Percentiles rank a stretch among this genome's conserved stretches.
Evolutionary conservation across 1,140 invertebrate genomes (phyloP).

Genomic region (Hesperophylax magnus): DNA sequence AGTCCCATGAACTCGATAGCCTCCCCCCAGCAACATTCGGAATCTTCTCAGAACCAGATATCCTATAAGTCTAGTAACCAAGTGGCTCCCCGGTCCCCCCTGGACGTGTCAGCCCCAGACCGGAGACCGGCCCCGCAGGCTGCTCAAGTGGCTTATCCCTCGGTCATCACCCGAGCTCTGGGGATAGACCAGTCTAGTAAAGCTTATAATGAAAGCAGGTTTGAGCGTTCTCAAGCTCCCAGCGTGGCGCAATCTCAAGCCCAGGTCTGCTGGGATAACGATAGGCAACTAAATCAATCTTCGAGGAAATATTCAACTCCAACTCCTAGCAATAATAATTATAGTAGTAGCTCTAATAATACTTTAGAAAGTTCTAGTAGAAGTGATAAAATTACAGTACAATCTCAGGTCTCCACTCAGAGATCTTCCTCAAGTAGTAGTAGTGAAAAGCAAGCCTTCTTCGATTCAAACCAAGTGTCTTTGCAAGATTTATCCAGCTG

Average conservation of each 20-base stretch:
- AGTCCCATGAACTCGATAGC: slow-evolving; percentile 82
- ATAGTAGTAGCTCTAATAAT: slow-evolving; percentile 46
- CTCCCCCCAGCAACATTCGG: slow-evolving; percentile 76
- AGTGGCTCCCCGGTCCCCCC: slow-evolving; percentile 76
- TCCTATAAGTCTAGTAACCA: slow-evolving; percentile 69
- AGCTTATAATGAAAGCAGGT: slow-evolving; percentile 73
- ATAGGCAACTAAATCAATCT: slow-evolving; percentile 56
- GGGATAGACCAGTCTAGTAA: slow-evolving; percentile 74
- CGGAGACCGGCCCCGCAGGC: slow-evolving; percentile 74
- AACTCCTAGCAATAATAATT: slow-evolving; percentile 63
- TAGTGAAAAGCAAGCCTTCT: slow-evolving; percentile 69
- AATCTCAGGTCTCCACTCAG: slow-evolving; percentile 36
- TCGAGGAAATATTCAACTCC: slow-evolving; percentile 50
- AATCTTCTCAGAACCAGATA: slow-evolving; percentile 62
- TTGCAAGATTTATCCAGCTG: slow-evolving; percentile 80
- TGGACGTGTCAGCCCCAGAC: slow-evolving; percentile 74
- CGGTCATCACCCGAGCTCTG: slow-evolving; percentile 79
- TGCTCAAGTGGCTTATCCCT: slow-evolving; percentile 77
- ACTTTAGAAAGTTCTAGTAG: slow-evolving; percentile 35
- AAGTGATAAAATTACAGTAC: slow-evolving; percentile 39
- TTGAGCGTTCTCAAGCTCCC: slow-evolving; percentile 70
- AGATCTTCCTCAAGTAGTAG: slow-evolving; percentile 59
- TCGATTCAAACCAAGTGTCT: slow-evolving; percentile 73
- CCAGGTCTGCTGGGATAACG: slow-evolving; percentile 68
- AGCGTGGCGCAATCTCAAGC: slow-evolving; percentile 63